phyloP scores from a whole-genome alignment of 2,888 invertebrate genomes.

The Melipona beecheii region DNA sequence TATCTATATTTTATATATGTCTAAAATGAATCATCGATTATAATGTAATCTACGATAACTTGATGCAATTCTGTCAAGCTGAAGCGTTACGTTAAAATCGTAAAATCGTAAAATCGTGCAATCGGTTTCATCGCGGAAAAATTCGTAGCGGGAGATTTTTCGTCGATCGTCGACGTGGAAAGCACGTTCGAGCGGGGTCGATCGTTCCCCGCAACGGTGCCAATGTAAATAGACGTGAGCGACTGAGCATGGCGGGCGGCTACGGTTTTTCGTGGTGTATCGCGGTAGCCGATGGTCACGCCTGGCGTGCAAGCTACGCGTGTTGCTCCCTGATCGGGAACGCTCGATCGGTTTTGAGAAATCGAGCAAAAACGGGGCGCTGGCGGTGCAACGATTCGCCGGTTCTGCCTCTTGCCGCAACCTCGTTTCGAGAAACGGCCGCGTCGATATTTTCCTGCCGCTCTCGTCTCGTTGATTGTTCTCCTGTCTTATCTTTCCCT shows the following conservation, averaged over 20 bases:
- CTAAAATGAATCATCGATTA: no score
- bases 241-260: slow-evolving; percentile 73
- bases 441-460: slow-evolving; percentile 40
- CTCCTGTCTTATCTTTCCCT: neutral
- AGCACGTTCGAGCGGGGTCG: slow-evolving; percentile 54
- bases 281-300: slow-evolving; percentile 78
- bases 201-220: slow-evolving; percentile 65
- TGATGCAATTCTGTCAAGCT: no score
- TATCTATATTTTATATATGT: no score
- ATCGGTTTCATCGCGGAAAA: neutral
- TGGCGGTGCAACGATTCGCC: slow-evolving; percentile 63
- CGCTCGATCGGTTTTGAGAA: slow-evolving; percentile 74
- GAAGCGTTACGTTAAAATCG: no score
- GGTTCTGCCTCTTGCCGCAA: slow-evolving; percentile 52
- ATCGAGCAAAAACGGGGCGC: slow-evolving; percentile 67
- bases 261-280: slow-evolving; percentile 75
- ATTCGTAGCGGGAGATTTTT: slow-evolving; percentile 25
- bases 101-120: neutral
- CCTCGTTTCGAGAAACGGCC: slow-evolving; percentile 59
- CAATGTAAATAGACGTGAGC: slow-evolving; percentile 77
- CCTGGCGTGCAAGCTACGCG: slow-evolving; percentile 73
- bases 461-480: slow-evolving; percentile 11
- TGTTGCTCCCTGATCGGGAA: slow-evolving; percentile 71
- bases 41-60: no score
- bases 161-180: slow-evolving; percentile 24